Percentiles rank a stretch among this genome's conserved stretches.
These are phyloP conservation scores for Colletes gigas DNA, from an alignment of 1,140 invertebrate species.

Conservation along the genomic window DNA sequence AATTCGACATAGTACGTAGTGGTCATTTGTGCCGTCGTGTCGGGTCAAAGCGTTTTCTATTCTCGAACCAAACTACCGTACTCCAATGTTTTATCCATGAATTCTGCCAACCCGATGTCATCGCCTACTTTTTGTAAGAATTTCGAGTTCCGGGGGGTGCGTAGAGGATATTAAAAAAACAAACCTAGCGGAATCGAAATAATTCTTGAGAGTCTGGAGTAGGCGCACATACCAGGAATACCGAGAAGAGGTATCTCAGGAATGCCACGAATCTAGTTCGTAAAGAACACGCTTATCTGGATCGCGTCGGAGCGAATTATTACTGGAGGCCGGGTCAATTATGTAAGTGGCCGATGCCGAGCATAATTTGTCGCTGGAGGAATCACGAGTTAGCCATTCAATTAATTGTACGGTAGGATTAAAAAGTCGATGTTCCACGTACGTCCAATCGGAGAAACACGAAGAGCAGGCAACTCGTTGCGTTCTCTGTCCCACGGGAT, in stretches of 20 bases:
- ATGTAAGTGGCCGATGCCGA: constrained; percentile 26
- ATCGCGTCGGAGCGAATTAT: constrained; percentile 21
- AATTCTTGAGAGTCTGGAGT: neutral
- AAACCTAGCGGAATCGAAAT: neutral
- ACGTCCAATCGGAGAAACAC: neutral
- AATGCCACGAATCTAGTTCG: constrained; percentile 42
- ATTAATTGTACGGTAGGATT: constrained; percentile 16
- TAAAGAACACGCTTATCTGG: constrained; percentile 38
- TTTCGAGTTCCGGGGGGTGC: too few relatives aligned
- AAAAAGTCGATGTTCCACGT: neutral
- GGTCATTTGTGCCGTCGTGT: too few relatives aligned
- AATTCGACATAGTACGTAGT: neutral
- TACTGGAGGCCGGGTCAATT: constrained; percentile 15
- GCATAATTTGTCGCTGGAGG: constrained; percentile 30
- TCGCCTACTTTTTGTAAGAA: too few relatives aligned
- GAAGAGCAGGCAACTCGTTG: neutral
- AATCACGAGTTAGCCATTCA: neutral
- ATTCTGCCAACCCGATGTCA: too few relatives aligned
- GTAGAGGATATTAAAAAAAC: neutral
- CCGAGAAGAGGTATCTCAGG: neutral
- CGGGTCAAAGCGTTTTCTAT: too few relatives aligned
- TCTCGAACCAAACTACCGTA: too few relatives aligned
- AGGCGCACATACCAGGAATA: constrained; percentile 11
- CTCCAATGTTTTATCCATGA: too few relatives aligned
- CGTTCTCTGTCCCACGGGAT: constrained; percentile 56